phyloP scores from a whole-genome alignment of 2,113 vertebrate species.

The Helogale parvula region DNA sequence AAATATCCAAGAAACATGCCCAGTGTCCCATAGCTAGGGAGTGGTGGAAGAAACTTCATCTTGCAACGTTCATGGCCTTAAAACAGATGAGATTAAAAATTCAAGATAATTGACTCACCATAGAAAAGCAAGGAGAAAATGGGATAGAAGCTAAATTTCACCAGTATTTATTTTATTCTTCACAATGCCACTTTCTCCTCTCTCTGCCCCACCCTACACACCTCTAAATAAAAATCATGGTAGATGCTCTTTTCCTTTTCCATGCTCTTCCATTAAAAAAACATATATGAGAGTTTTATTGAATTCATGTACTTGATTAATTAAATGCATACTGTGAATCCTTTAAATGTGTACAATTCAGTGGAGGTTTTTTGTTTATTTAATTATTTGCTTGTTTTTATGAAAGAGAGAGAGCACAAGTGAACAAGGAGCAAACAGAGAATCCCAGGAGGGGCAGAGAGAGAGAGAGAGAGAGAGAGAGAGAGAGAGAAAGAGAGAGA shows the following conservation, averaged over 20 bases:
- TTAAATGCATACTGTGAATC: background rate
- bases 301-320: background rate
- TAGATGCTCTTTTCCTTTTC: background rate
- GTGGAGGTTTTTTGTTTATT: background rate
- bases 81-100: background rate
- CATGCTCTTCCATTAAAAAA: background rate
- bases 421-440: too few species aligned
- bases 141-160: background rate
- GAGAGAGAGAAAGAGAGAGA: too few species aligned
- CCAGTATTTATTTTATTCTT: background rate
- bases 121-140: background rate
- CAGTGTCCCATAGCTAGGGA: too few species aligned
- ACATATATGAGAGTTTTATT: background rate
- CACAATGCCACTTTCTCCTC: background rate
- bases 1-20: background rate
- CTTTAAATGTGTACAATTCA: background rate
- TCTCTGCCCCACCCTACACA: too few species aligned
- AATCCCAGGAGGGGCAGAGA: too few species aligned
- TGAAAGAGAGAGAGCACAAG: too few species aligned
- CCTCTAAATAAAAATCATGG: background rate
- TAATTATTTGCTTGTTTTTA: too few species aligned
- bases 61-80: background rate
- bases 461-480: too few species aligned
- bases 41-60: background rate
- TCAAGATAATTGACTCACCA: background rate